These are phyloP conservation scores for Tridacna gigas DNA, from an alignment of 2,888 invertebrate species.

Conservation along the genomic window DNA sequence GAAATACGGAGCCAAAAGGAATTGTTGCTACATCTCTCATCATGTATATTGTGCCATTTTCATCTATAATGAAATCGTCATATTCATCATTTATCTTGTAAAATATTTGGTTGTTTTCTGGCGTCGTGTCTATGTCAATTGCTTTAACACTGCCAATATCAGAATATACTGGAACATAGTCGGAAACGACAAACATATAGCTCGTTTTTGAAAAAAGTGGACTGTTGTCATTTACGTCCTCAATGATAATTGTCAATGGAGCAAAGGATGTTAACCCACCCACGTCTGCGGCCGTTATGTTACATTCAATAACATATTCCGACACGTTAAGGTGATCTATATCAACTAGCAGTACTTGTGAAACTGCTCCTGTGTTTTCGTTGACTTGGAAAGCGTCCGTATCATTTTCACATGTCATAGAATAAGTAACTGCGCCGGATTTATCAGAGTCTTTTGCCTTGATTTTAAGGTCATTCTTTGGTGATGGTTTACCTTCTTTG, in stretches of 20 bases:
- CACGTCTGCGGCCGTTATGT: constrained; percentile 39
- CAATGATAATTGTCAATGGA: constrained; percentile 34
- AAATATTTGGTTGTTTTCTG: constrained; percentile 43
- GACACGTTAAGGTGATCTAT: constrained; percentile 33
- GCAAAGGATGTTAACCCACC: constrained; percentile 28
- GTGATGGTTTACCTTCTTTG: constrained; percentile 31
- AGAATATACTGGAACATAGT: constrained; percentile 40
- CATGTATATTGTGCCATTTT: constrained; percentile 46
- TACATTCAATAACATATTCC: constrained; percentile 37
- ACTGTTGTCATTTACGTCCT: constrained; percentile 44
- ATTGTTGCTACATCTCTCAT: constrained; percentile 30
- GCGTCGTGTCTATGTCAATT: constrained; percentile 44
- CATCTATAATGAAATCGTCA: constrained; percentile 41
- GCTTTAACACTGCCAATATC: constrained; percentile 36
- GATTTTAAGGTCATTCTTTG: constrained; percentile 33
- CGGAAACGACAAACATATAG: constrained; percentile 44
- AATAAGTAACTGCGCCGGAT: constrained; percentile 26
- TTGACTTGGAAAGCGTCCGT: constrained; percentile 38
- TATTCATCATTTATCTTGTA: constrained; percentile 34
- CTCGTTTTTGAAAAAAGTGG: constrained; percentile 44
- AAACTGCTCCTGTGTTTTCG: constrained; percentile 42
- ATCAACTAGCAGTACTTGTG: constrained; percentile 42
- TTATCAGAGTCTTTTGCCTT: constrained; percentile 49
- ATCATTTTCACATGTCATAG: constrained; percentile 38
- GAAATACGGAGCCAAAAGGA: constrained; percentile 42